phyloP scores from a whole-genome alignment of 2,888 invertebrate genomes.

The Ceraclea dissimilis region DNA sequence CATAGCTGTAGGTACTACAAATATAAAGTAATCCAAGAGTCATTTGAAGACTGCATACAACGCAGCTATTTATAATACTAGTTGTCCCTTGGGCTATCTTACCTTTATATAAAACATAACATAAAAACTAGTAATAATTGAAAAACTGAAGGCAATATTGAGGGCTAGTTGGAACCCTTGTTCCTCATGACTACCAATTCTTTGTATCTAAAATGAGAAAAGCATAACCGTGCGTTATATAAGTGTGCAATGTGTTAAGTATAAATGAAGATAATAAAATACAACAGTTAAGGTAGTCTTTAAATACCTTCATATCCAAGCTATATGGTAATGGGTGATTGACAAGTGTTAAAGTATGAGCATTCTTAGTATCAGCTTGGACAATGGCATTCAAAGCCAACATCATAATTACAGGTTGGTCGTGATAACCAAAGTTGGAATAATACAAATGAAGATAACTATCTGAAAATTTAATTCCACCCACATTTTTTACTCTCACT shows the following conservation, averaged over 20 bases:
- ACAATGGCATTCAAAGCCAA: constrained; percentile 57
- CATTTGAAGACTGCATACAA: too few species aligned
- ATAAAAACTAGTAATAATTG: constrained; percentile 59
- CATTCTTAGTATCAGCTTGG: constrained; percentile 35
- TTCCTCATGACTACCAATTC: constrained; percentile 32
- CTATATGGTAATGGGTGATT: constrained; percentile 66
- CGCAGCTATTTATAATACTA: too few species aligned
- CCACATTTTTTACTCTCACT: constrained; percentile 46
- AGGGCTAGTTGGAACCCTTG: constrained; percentile 53
- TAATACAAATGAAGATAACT: constrained; percentile 57
- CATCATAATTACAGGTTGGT: constrained; percentile 59
- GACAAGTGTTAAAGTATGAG: constrained; percentile 43
- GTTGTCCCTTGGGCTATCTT: too few species aligned
- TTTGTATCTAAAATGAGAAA: constrained; percentile 29
- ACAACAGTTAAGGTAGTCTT: too few species aligned
- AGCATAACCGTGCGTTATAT: too few species aligned
- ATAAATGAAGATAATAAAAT: too few species aligned
- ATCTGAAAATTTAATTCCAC: constrained; percentile 48
- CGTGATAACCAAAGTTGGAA: constrained; percentile 73
- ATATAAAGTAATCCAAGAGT: too few species aligned
- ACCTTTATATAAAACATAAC: constrained; percentile 45
- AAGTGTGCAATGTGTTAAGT: too few species aligned
- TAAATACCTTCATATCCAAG: constrained; percentile 45
- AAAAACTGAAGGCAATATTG: constrained; percentile 65
- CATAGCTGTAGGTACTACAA: too few species aligned